A percentile compares a stretch with the other conserved stretches of the same genome.
Evolutionary conservation across 2,113 vertebrate genomes (phyloP).

Genomic region (Otis tarda): DNA sequence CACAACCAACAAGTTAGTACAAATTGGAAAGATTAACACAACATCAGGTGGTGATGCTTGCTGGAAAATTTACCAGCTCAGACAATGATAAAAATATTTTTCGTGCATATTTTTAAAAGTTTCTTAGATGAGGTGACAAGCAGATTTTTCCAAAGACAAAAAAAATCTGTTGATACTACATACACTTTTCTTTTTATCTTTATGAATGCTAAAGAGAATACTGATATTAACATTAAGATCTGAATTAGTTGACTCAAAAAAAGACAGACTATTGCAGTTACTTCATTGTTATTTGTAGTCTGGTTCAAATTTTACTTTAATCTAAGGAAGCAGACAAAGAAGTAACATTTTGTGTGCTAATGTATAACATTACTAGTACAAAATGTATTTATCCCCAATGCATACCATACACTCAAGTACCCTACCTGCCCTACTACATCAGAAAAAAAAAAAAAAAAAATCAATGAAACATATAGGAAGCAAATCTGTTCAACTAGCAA

Average conservation of each 20-base stretch:
- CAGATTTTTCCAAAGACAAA: not conserved
- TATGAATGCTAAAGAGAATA: not conserved
- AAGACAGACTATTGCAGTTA: not conserved
- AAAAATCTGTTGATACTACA: not conserved
- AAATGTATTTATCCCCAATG: not conserved
- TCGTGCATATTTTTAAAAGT: not conserved
- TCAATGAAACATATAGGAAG: not conserved
- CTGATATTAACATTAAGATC: not conserved
- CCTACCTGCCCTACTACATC: not conserved
- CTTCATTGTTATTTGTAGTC: not conserved
- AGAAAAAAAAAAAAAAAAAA: not conserved
- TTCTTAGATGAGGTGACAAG: not conserved
- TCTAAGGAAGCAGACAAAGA: not conserved
- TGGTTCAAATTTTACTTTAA: not conserved
- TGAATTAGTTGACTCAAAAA: not conserved
- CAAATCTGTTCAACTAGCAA: conserved; percentile 36
- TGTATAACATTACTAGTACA: not conserved
- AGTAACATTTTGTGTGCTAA: not conserved
- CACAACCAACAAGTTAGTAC: not conserved
- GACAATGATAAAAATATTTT: not conserved
- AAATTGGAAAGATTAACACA: not conserved
- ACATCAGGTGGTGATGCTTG: not conserved
- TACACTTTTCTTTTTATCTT: not conserved
- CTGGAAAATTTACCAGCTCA: not conserved
- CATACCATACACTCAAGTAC: not conserved